Conservation (phyloP, 2,113 vertebrate genomes). For the Tenrec ecaudatus region DNA sequence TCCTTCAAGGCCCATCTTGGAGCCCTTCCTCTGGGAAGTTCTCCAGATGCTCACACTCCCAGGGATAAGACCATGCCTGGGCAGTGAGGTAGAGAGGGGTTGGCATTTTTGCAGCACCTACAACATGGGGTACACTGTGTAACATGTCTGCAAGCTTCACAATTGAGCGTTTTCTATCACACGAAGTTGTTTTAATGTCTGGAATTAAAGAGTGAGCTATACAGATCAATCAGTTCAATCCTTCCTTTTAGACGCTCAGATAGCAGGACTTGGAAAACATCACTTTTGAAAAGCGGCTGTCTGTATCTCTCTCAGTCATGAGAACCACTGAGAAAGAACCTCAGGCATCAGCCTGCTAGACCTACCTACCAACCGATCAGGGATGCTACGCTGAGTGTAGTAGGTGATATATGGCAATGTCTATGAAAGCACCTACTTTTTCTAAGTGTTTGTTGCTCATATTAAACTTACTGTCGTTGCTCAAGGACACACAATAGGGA, state of each 20-base stretch:
- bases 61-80: not conserved
- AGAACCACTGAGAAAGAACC: not conserved
- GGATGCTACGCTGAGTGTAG: not conserved
- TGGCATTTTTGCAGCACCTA: not conserved
- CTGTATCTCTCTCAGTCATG: conserved; percentile 6
- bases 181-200: conserved; percentile 14
- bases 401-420: not conserved
- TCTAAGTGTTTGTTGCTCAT: not conserved
- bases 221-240: not conserved
- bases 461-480: not conserved
- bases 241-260: conserved; percentile 14
- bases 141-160: not conserved
- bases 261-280: not conserved
- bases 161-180: not conserved
- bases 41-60: not conserved
- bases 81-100: not conserved
- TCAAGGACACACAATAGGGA: conserved; percentile 5
- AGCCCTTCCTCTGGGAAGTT: not conserved
- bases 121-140: not conserved
- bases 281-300: not conserved
- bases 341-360: not conserved
- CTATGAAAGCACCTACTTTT: not conserved
- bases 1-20: not conserved
- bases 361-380: not conserved
- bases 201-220: not conserved